Conservation (phyloP, 2,113 vertebrate genomes). For the Lophochroa leadbeateri region DNA sequence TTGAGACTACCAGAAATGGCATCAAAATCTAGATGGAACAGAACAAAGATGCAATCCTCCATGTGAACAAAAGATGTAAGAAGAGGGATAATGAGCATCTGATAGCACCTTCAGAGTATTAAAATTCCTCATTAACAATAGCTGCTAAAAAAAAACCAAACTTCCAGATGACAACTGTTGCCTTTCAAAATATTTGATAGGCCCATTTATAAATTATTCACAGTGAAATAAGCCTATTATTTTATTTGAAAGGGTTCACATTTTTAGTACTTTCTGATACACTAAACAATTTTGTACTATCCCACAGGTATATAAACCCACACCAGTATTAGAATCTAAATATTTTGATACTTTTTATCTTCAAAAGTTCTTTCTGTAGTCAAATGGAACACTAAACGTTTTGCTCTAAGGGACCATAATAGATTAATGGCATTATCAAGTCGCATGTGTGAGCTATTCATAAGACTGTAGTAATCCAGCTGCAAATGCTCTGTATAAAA, state of each 20-base stretch:
- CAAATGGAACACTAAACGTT: neutral
- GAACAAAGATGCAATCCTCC: neutral
- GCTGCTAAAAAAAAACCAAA: no score
- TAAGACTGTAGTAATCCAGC: neutral
- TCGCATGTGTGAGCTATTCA: neutral
- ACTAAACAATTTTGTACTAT: neutral
- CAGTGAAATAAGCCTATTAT: neutral
- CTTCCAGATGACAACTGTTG: neutral
- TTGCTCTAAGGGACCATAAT: neutral
- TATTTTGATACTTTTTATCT: neutral
- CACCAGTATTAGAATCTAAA: neutral
- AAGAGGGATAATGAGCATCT: neutral
- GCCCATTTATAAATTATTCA: neutral
- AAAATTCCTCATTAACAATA: neutral
- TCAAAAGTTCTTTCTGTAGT: neutral
- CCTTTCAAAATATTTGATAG: neutral
- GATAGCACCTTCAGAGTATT: neutral
- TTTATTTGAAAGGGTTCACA: neutral
- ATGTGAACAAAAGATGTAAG: accelerated
- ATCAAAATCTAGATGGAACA: neutral
- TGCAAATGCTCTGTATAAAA: neutral
- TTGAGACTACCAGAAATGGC: neutral
- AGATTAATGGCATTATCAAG: neutral
- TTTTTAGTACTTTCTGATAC: neutral
- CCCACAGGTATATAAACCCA: neutral